phyloP scores from a whole-genome alignment of 1,140 invertebrate species.

The Caligus rogercresseyi region DNA sequence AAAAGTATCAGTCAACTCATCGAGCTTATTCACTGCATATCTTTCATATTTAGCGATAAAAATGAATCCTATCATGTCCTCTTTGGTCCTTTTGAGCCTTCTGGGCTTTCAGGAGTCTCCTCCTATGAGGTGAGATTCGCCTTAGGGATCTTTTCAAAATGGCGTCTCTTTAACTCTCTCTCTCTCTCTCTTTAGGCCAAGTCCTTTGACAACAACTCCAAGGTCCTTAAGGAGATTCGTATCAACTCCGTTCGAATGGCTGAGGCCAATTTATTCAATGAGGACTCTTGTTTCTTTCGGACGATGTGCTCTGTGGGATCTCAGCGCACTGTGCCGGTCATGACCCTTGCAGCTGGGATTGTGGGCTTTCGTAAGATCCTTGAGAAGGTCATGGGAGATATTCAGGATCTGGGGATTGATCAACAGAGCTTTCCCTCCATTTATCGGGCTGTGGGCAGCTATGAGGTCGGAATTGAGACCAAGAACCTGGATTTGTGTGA shows the following conservation, averaged over 20 bases:
- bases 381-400: not conserved
- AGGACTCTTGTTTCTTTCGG: not conserved
- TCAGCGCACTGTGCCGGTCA: not conserved
- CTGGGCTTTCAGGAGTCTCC: not conserved
- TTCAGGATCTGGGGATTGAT: not conserved
- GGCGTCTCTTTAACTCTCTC: too few relatives aligned
- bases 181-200: not conserved
- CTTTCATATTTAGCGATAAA: not conserved
- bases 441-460: constrained; percentile 1
- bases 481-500: not conserved
- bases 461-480: not conserved
- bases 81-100: not conserved
- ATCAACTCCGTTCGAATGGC: not conserved
- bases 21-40: not conserved
- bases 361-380: not conserved
- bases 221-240: not conserved
- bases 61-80: not conserved
- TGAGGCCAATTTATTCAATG: not conserved
- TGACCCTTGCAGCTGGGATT: not conserved
- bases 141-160: not conserved
- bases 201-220: not conserved
- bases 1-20: not conserved
- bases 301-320: constrained; percentile 1
- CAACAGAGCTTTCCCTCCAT: not conserved
- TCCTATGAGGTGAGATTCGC: not conserved